Base-by-base conservation (phyloP, 2,797 vertebrate species). In the Sciaenops ocellatus region DNA sequence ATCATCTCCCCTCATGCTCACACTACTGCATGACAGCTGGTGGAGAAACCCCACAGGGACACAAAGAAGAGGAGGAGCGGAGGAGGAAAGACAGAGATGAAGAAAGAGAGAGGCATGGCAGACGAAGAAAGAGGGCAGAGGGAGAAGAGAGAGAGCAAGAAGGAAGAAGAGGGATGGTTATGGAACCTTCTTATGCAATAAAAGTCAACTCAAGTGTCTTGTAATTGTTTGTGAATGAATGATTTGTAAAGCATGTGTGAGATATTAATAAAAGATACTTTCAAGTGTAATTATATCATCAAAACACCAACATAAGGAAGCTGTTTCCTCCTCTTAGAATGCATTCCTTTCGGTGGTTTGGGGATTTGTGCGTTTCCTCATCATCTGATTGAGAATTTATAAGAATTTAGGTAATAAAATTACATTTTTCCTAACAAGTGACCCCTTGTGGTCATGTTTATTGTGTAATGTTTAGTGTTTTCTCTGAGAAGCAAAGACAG, bases 1-100 rank as follows among this genome's bases (percentile, higher is more conserved):
- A 92, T 92, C 92, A 93, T 90, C 80, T 88, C 77, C 79, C 67
- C 82, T 83, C 83, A 68, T 85, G 86, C 89, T 92, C 82, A 82
- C 76, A 79, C 62, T 76, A 51, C 74, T 85, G 78, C 80, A 81
- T 90, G 93, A 92, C 91, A 93, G 90, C 87, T 90, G 87, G 87
- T 91, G 90, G 79, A 89, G 85, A 87, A 89, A 88, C 68, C 83
- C 90, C 83, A 74, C 73, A 54, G 87, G 85, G 83, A 83, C n/a
- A 38, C 30, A 4, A 46, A 62, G 69, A 68, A 54, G 38, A 67
- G 52, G 68, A 34, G 69, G 70, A 66, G 62, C 1, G 17, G 28
- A 78, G 72, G 61, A 48, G 74, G 52, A 75, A 73, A 76, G 54
- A 72, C 2, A 9, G 67, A 67, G 67, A 67, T 47, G 81, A 67